Conservation (phyloP, 2,113 vertebrate species). For the cattle (Bos taurus) region ARS-UCD2.0 NC_037337.1:85307001-85307500, state of each 20-base stretch:
- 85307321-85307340: neutral
- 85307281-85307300: neutral
- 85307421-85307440: neutral
- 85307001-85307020: neutral
- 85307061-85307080: neutral
- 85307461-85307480: neutral
- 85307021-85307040: neutral
- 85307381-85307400: neutral
- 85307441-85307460: neutral
- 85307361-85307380: neutral
- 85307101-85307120: neutral
- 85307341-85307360: neutral
- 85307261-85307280: neutral
- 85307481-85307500: neutral
- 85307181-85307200: neutral
- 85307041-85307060: neutral
- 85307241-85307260: neutral
- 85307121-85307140: neutral
- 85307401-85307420: neutral
- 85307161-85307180: neutral
- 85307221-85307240: neutral
- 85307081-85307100: neutral
- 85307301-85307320: neutral
- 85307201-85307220: neutral
- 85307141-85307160: neutral